Conservation (phyloP, 2,797 vertebrate genomes). For the Corythornis leucogaster region DNA sequence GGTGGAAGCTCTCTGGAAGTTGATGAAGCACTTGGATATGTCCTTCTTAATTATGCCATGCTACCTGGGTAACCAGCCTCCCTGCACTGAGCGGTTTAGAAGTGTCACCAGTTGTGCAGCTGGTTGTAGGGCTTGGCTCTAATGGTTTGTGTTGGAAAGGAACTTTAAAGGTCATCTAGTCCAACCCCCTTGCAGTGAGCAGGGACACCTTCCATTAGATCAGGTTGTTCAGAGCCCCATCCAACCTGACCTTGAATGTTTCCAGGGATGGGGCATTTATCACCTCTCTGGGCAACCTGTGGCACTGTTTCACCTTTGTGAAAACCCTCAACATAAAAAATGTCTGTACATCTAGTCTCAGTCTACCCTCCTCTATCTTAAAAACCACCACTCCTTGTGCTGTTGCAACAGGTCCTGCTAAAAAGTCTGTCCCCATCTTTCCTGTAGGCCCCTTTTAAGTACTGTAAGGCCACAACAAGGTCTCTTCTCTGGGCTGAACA, state of each 20-base stretch:
- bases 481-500: not conserved
- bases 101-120: not conserved
- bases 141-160: not conserved
- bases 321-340: too few relatives aligned
- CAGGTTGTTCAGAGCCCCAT: not conserved
- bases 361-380: not conserved
- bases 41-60: not conserved
- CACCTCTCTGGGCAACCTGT: not conserved
- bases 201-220: not conserved
- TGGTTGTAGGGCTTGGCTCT: not conserved
- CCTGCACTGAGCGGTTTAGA: fast-evolving
- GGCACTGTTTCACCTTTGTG: not conserved
- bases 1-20: not conserved
- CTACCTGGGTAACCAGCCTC: not conserved
- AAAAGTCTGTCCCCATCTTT: not conserved
- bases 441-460: not conserved
- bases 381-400: not conserved
- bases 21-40: not conserved
- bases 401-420: not conserved
- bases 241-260: not conserved
- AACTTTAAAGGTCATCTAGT: not conserved
- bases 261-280: not conserved
- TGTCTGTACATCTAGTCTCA: not conserved
- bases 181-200: not conserved
- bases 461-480: not conserved